Evolutionary conservation across 2,797 vertebrate species (phyloP).

Genomic region (Nannoperca obscura): DNA sequence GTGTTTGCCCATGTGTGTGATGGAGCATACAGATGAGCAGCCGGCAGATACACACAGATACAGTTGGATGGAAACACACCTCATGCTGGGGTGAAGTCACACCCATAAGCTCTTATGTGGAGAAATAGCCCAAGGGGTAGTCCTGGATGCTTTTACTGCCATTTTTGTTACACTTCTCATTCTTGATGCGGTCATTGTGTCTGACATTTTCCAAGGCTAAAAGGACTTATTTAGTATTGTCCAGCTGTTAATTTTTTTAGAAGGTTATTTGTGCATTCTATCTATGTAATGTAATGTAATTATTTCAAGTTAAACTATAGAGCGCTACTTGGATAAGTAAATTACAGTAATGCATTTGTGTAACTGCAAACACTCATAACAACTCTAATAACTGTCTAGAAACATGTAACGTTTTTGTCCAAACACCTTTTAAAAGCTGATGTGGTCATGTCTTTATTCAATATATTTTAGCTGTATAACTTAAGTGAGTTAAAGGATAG

Average conservation of each 20-base stretch:
- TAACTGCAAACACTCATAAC: background rate
- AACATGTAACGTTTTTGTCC: background rate
- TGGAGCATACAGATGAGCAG: constrained; percentile 46
- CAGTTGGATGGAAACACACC: constrained; percentile 46
- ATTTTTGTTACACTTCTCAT: constrained; percentile 59
- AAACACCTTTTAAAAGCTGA: background rate
- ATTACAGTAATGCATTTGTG: background rate
- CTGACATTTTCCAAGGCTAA: constrained; percentile 56
- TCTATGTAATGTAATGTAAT: background rate
- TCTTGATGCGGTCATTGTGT: constrained; percentile 69
- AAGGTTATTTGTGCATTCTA: background rate
- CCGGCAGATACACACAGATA: constrained; percentile 40
- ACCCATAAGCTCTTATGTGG: constrained; percentile 34
- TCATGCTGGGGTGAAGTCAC: constrained; percentile 25
- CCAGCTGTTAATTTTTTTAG: constrained; percentile 33
- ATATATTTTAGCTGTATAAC: background rate
- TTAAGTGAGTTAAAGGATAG: constrained; percentile 7
- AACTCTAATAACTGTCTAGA: background rate
- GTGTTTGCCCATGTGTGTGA: constrained; percentile 20
- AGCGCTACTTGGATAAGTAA: background rate
- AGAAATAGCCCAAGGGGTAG: constrained; percentile 56
- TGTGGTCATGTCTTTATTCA: background rate
- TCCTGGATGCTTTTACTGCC: constrained; percentile 70
- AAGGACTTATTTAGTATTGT: constrained; percentile 25
- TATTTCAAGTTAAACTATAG: background rate